A percentile compares a stretch with the other conserved stretches of the same genome.
Conservation (phyloP, 2,797 vertebrate genomes). For the Spondyliosoma cantharus region DNA sequence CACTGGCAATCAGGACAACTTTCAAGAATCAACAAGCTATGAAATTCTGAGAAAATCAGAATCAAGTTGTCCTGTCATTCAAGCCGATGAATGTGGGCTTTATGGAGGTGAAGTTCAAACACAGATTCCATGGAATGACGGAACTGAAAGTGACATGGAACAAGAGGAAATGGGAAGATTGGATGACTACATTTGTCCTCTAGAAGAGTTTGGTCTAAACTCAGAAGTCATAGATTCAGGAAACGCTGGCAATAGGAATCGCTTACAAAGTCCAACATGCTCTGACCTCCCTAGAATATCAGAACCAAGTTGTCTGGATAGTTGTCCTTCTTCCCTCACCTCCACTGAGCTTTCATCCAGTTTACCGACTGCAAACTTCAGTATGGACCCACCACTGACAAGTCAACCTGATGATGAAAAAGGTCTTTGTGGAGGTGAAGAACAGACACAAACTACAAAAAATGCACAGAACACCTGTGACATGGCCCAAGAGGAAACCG, state of each 20-base stretch:
- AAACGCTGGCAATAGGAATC: no score
- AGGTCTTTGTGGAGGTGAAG: not conserved
- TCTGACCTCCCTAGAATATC: no score
- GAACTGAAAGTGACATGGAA: not conserved
- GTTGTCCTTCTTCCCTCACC: no score
- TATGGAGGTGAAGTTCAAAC: not conserved
- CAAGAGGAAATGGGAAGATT: not conserved
- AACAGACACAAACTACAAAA: conserved; percentile 11
- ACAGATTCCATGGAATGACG: not conserved
- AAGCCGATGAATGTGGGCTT: not conserved
- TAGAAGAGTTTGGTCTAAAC: not conserved
- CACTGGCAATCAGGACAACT: no score
- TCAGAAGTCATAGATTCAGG: not conserved
- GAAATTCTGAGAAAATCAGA: no score
- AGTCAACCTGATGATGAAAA: not conserved
- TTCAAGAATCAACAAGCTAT: no score
- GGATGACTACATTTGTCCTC: not conserved
- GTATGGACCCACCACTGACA: not conserved
- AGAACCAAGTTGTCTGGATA: no score
- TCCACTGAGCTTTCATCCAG: no score
- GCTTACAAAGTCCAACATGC: not conserved
- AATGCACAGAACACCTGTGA: not conserved
- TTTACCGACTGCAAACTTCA: no score
- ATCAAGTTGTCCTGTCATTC: not conserved
- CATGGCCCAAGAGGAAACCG: not conserved